Base-by-base conservation (phyloP, 37 sponge, comb jelly and placozoan genomes). In the Geodia barretti region DNA sequence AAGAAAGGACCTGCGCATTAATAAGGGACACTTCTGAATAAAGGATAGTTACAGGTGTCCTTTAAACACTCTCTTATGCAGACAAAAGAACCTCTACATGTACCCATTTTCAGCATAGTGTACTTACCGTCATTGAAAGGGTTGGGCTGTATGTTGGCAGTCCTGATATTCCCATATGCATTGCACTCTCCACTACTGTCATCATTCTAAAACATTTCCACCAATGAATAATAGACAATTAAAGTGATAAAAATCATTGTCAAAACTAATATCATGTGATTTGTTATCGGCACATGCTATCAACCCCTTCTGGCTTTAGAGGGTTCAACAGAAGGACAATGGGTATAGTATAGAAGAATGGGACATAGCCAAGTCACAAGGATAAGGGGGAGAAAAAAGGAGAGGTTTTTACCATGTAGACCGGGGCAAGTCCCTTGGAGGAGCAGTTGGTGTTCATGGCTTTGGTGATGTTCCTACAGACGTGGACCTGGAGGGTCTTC, bases 111-210 rank as follows among this genome's bases (percentile, higher is more conserved):
- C 33, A 25, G 33, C 7, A 47, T 25, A 58, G 21, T 32, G 24
- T 77, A 68, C 74, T 79, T 74, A 82, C 88, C 88, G 70, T 87
- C 88, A 36, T 61, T n/a, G n/a, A n/a, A n/a, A n/a, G n/a, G n/a
- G n/a, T n/a, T n/a, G n/a, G n/a, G 77, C 40, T 81, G 78, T 26
- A 87, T 70, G 26, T 70, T 82, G 7, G 83, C 83, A 8, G 62
- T 35, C 2, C 69, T 41, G 0, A 82, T 60, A 21, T 64, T 87
- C 34, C 88, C 88, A 26, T 77, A 63, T 33, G 70, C 60, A 28
- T 41, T 33, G 70, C 88, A 87, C 0, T 35, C 31, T 42, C 62
- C 59, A 29, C 40, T 2, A 35, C 14, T 32, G 1, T n/a, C n/a
- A n/a, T n/a, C n/a, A n/a, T n/a, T n/a, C 83, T 82, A 47, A 20